Conservation (phyloP, 1,140 invertebrate species). For the Nephotettix cincticeps region DNA sequence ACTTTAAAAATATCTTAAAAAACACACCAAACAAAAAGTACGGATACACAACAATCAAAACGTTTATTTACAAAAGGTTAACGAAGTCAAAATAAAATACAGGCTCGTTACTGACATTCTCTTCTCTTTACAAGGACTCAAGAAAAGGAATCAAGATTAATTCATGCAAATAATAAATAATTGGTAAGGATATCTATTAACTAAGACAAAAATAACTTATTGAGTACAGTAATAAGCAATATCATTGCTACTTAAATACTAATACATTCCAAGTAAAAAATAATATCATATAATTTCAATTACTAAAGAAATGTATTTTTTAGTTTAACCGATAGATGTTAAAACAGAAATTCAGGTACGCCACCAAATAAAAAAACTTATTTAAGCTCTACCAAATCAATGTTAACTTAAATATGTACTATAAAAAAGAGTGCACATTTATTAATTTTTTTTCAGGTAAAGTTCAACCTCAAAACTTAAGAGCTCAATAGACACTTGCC, state of each 20-base stretch:
- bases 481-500: too few relatives aligned
- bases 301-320: not conserved
- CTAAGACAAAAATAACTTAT: not conserved
- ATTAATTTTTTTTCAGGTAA: too few relatives aligned
- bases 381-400: too few relatives aligned
- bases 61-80: constrained; percentile 1
- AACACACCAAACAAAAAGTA: constrained; percentile 22
- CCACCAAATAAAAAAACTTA: too few relatives aligned
- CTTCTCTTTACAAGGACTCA: not conserved
- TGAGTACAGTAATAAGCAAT: constrained; percentile 15
- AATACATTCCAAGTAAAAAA: not conserved
- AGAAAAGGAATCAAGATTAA: not conserved
- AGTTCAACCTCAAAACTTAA: too few relatives aligned
- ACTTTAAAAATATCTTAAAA: not conserved
- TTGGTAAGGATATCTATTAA: not conserved
- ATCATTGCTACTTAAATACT: constrained; percentile 15
- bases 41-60: not conserved
- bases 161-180: constrained; percentile 13
- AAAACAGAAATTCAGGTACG: too few relatives aligned
- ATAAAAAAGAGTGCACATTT: too few relatives aligned
- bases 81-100: too few relatives aligned
- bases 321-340: too few relatives aligned
- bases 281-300: constrained; percentile 4
- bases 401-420: too few relatives aligned
- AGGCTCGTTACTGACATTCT: too few relatives aligned